Conservation (phyloP, 2,113 vertebrate genomes). For the Corvus moneduloides region DNA sequence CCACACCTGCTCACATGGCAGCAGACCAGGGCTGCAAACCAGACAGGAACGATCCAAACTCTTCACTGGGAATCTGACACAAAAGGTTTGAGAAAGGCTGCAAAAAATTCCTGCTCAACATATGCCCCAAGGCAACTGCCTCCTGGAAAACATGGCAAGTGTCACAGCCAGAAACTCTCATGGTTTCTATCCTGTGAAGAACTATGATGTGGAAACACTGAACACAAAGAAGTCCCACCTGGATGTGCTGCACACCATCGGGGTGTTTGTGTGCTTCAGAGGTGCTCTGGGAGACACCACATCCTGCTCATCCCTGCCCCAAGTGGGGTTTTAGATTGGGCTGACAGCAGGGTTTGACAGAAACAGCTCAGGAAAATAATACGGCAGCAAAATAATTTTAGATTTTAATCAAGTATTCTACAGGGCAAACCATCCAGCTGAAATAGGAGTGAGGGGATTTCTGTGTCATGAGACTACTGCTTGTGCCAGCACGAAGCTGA, state of each 20-base stretch:
- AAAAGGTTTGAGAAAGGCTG: neutral
- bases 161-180: neutral
- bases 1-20: neutral
- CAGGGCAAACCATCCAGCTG: neutral
- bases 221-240: neutral
- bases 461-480: neutral
- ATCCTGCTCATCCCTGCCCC: neutral
- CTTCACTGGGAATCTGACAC: neutral
- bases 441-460: neutral
- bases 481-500: neutral
- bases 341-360: neutral
- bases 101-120: neutral
- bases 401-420: neutral
- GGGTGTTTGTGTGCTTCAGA: neutral
- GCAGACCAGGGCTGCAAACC: neutral
- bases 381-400: neutral
- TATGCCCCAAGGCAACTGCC: neutral
- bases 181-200: neutral
- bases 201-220: neutral
- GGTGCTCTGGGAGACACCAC: neutral
- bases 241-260: rapidly evolving
- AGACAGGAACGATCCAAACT: neutral
- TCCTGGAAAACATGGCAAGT: neutral
- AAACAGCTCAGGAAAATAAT: neutral
- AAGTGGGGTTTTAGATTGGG: rapidly evolving